Base-by-base conservation (phyloP, 2,797 vertebrate species). In the Cryptoblepharus egeriae region DNA sequence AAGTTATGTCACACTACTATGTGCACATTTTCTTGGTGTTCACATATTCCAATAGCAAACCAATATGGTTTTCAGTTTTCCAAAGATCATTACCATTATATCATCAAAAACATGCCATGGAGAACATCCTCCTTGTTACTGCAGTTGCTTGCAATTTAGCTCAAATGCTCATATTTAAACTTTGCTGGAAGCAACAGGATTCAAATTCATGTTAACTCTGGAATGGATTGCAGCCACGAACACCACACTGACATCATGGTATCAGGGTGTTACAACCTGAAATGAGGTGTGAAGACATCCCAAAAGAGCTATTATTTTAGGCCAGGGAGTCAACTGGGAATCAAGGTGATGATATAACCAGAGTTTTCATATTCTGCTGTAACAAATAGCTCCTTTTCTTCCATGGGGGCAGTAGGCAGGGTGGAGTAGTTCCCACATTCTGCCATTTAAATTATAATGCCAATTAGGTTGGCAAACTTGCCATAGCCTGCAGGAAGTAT, bases 401-500 rank as follows among this genome's bases (percentile, higher is more conserved):
- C 69, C 68, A 45, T 61, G 39, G 49, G 64, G 37, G 49, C 73
- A 72, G 49, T 52, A 42, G 22, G 32, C 49, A 65, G 68, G 75
- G 42, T 42, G 61, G 67, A 83, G 60, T 73, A 57, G 65, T 10
- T 83, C n/a, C 60, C 49, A 58, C 20, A 45, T 39, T 57, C 28
- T 42, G 11, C 72, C 12, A 77, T 83, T 80, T 32, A 70, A 76
- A 35, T 64, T 68, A 26, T 37, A 75, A 22, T 78, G 45, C 28
- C 70, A 52, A 69, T 77, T 68, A 78, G 63, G 26, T 20, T 63
- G 81, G 42, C 32, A 10, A 3, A 20, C 26, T 57, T 37, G 18
- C 24, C 63, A 49, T 24, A 20, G 63, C 26, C 78, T 77, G 0
- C 71, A 55, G 18, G 42, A 74, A 86, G 32, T 57, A 39, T 77